These are phyloP conservation scores for Steinernema carpocapsae DNA, from an alignment of 2,888 invertebrate species.

Conservation along the genomic window DNA sequence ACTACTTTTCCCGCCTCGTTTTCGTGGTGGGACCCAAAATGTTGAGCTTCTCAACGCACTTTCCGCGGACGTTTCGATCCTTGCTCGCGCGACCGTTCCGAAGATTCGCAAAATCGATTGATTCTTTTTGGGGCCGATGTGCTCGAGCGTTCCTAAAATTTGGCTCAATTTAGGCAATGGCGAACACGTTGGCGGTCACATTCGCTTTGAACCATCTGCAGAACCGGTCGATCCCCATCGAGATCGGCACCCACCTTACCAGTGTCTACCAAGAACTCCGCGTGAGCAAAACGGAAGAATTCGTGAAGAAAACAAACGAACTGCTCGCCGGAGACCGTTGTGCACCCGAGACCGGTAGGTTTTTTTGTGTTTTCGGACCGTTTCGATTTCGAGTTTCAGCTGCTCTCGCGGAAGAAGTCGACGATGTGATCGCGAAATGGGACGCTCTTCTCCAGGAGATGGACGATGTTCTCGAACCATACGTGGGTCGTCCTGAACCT, in stretches of 20 bases:
- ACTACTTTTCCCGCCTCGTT: too few relatives aligned
- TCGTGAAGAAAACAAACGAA: slow-evolving; percentile 44
- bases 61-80: too few relatives aligned
- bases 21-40: too few relatives aligned
- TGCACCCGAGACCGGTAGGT: slow-evolving; percentile 29
- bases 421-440: slow-evolving; percentile 45
- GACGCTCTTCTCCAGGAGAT: slow-evolving; percentile 44
- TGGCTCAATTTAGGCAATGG: slow-evolving; percentile 38
- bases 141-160: too few relatives aligned
- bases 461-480: slow-evolving; percentile 44
- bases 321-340: slow-evolving; percentile 38
- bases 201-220: slow-evolving; percentile 52
- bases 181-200: slow-evolving; percentile 43
- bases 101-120: too few relatives aligned
- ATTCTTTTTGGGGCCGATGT: too few relatives aligned
- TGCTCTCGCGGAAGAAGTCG: slow-evolving; percentile 37
- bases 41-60: too few relatives aligned
- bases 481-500: slow-evolving; percentile 15
- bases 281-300: slow-evolving; percentile 46
- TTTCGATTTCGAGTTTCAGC: slow-evolving; percentile 33
- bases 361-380: background rate
- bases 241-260: slow-evolving; percentile 43
- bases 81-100: too few relatives aligned
- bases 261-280: slow-evolving; percentile 47
- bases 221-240: slow-evolving; percentile 44